Evolutionary conservation across 2,888 invertebrate species (phyloP), one percentile per base, ranked within the genome.

Genomic region (Sesia bembeciformis): DNA sequence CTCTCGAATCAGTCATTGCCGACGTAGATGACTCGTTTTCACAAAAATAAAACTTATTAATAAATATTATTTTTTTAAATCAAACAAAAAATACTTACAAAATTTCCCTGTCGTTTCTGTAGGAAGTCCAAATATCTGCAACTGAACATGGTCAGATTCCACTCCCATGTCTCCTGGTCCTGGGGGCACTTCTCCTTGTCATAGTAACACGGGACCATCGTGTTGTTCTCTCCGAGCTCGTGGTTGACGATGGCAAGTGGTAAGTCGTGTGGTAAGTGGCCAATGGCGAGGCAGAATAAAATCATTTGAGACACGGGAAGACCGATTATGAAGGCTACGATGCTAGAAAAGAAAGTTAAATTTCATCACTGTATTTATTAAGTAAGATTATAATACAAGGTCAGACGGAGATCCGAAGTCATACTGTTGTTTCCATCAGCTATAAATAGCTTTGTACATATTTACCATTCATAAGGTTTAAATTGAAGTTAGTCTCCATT

Each of bases 251-350:
- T 91, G 0, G 94, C 96, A 49, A 98, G 76, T 50, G 91, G 92
- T 0, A 98, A 85, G 7, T 94, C 93, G 4, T 90, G 85, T 0
- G 97, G 97, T 74, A 96, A 95, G 72, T 95, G 94, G n/a, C 97
- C 97, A 64, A 97, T 95, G 8, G 97, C 94, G 53, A 95, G 82
- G 74, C 97, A 97, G 87, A 97, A 98, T 51, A 98, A 83, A 39
- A 97, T 86, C 70, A 96, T 96, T 88, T 98, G 97, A 2, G 94
- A 91, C 3, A 96, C 92, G 0, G 98, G 98, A 53, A 98, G 89
- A 7, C 95, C 94, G 60, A 97, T 93, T 64, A 97, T 94, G 79
- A 97, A 97, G 51, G 94, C 78, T 91, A 98, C 92, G 43, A 97
- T 92, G 0, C 95, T 95, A 75, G 23, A 76, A 70, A 46, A 46